Evolutionary conservation across 2,888 invertebrate genomes (phyloP).

Genomic region (Drosophila birchii): DNA sequence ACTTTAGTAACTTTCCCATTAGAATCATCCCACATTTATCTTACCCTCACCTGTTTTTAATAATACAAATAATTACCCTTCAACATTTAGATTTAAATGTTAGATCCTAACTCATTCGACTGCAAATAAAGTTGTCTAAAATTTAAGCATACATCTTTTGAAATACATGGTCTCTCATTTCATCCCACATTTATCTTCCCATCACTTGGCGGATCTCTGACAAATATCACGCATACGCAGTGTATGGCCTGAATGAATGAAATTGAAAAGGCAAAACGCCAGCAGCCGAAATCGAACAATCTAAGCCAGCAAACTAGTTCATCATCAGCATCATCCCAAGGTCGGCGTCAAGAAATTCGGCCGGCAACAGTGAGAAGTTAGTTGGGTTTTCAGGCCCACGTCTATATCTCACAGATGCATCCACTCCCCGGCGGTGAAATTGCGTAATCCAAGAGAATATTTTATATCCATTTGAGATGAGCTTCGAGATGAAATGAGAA

Average conservation of each 20-base stretch:
- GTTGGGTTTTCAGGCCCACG: constrained; percentile 25
- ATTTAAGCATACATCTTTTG: background rate
- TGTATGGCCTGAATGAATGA: constrained; percentile 34
- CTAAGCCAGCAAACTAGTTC: constrained; percentile 38
- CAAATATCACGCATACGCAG: constrained; percentile 38
- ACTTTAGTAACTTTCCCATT: background rate
- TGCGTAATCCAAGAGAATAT: constrained; percentile 37
- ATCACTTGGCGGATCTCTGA: constrained; percentile 7
- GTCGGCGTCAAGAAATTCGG: constrained; percentile 31
- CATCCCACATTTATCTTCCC: constrained; percentile 26
- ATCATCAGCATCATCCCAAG: constrained; percentile 33
- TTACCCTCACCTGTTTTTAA: background rate
- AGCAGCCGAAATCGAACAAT: constrained; percentile 21
- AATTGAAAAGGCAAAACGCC: constrained; percentile 36
- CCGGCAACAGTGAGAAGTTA: constrained; percentile 29
- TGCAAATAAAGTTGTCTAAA: constrained; percentile 8
- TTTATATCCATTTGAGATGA: constrained; percentile 1
- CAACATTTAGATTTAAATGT: background rate
- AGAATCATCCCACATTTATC: constrained; percentile 23
- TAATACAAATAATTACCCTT: background rate
- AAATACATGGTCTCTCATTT: constrained; percentile 3
- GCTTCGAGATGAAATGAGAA: constrained; percentile 11
- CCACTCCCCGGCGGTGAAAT: constrained; percentile 15
- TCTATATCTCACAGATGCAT: constrained; percentile 8
- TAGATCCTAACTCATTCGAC: constrained; percentile 3